A percentile compares a stretch with the other conserved stretches of the same genome.
Evolutionary conservation across 64 coral and sea anemone species (phyloP).

Genomic region (Trachythela sp.): DNA sequence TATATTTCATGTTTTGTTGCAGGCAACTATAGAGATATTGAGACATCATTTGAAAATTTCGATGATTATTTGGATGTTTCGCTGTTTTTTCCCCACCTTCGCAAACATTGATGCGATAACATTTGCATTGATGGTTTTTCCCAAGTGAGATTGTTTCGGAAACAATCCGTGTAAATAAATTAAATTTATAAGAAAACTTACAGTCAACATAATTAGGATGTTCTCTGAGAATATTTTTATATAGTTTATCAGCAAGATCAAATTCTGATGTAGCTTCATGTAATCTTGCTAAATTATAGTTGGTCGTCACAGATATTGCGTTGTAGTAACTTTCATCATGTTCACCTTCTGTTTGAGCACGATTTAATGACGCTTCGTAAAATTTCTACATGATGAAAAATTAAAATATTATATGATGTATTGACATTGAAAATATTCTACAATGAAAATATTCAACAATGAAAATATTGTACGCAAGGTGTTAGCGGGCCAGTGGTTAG

Average conservation of each 20-base stretch:
- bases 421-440: neutral
- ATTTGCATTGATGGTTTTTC: too few relatives aligned
- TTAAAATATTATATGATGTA: too few relatives aligned
- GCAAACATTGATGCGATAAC: too few relatives aligned
- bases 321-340: conserved; percentile 93
- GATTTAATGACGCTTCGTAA: conserved; percentile 82
- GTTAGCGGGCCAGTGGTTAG: too few relatives aligned
- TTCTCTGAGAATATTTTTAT: conserved; percentile 93
- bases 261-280: conserved; percentile 84
- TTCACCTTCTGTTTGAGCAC: conserved; percentile 76
- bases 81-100: too few relatives aligned
- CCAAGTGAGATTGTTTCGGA: too few relatives aligned
- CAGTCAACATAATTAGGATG: conserved; percentile 99
- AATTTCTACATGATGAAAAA: conserved; percentile 55
- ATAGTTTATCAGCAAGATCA: conserved; percentile 84
- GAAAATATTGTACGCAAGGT: neutral
- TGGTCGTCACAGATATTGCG: conserved; percentile 94
- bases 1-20: too few relatives aligned
- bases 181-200: conserved; percentile 67
- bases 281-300: conserved; percentile 85
- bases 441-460: neutral
- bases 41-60: too few relatives aligned
- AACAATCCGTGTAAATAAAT: too few relatives aligned
- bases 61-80: too few relatives aligned
- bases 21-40: too few relatives aligned